Conservation (phyloP, 2,888 invertebrate genomes). For the Noctua fimbriata region DNA sequence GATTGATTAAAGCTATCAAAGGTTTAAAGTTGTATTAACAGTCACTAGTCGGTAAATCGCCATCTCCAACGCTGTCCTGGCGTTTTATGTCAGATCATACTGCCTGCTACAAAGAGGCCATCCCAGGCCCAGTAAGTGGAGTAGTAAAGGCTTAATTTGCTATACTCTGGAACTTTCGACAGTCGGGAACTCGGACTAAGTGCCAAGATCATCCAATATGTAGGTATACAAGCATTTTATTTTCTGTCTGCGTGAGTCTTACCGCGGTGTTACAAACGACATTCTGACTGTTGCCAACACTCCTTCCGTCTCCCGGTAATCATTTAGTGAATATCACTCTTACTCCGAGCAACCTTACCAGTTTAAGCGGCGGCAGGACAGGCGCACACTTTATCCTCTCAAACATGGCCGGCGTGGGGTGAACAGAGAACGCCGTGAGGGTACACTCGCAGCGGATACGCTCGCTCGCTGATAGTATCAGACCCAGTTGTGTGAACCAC, state of each 20-base stretch:
- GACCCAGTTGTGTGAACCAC: slow-evolving; percentile 92
- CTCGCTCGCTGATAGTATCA: slow-evolving; percentile 90
- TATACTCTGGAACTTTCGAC: neutral
- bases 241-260: neutral
- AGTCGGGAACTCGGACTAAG: neutral
- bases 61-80: neutral
- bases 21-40: neutral
- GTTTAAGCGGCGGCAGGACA: slow-evolving; percentile 40
- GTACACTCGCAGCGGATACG: slow-evolving; percentile 93
- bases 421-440: slow-evolving; percentile 94
- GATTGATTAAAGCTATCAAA: neutral
- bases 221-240: neutral
- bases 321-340: neutral
- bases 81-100: neutral
- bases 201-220: neutral
- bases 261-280: neutral
- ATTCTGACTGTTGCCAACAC: neutral
- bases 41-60: too few relatives aligned
- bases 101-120: neutral
- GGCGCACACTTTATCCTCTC: slow-evolving; percentile 87
- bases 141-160: neutral
- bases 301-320: neutral
- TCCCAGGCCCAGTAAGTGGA: neutral
- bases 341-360: slow-evolving; percentile 38
- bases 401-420: slow-evolving; percentile 92